phyloP scores from a whole-genome alignment of 1,140 invertebrate genomes.

The Drosophila lacertosa region DNA sequence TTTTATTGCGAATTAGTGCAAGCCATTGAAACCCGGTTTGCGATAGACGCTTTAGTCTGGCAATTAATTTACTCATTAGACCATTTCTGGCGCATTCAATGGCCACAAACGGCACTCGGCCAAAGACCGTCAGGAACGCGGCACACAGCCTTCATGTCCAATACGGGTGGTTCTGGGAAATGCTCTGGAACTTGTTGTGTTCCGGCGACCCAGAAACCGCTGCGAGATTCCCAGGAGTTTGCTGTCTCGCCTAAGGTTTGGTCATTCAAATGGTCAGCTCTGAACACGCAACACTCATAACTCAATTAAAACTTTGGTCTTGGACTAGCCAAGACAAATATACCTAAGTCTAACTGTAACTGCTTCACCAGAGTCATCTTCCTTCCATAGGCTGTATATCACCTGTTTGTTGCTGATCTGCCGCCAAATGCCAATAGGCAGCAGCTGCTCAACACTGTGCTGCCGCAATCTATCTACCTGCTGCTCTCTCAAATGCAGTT shows the following conservation, averaged over 20 bases:
- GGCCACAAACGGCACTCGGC: slow-evolving; percentile 38
- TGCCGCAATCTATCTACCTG: slow-evolving; percentile 22
- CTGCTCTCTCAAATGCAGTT: slow-evolving; percentile 38
- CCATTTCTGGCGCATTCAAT: slow-evolving; percentile 45
- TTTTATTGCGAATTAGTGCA: slow-evolving; percentile 62
- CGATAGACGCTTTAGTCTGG: slow-evolving; percentile 29
- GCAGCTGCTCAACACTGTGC: not conserved
- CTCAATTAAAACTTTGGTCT: slow-evolving; percentile 69
- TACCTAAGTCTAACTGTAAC: slow-evolving; percentile 44
- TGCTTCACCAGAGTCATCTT: slow-evolving; percentile 6
- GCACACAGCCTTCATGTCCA: slow-evolving; percentile 49
- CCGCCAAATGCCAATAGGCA: slow-evolving; percentile 37
- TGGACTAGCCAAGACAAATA: slow-evolving; percentile 31
- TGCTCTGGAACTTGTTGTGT: slow-evolving; percentile 16
- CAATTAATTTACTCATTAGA: slow-evolving; percentile 68
- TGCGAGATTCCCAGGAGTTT: slow-evolving; percentile 42
- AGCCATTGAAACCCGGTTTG: slow-evolving; percentile 27
- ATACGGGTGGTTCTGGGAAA: slow-evolving; percentile 35
- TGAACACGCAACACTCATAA: slow-evolving; percentile 54
- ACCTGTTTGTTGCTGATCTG: slow-evolving; percentile 36
- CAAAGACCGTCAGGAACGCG: slow-evolving; percentile 30
- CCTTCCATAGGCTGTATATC: slow-evolving; percentile 12
- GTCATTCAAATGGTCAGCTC: slow-evolving; percentile 49
- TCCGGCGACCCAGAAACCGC: slow-evolving; percentile 43
- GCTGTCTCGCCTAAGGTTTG: slow-evolving; percentile 32